These are phyloP conservation scores for Cebus imitator DNA, from an alignment of 2,113 vertebrate genomes.

Conservation along the genomic window DNA sequence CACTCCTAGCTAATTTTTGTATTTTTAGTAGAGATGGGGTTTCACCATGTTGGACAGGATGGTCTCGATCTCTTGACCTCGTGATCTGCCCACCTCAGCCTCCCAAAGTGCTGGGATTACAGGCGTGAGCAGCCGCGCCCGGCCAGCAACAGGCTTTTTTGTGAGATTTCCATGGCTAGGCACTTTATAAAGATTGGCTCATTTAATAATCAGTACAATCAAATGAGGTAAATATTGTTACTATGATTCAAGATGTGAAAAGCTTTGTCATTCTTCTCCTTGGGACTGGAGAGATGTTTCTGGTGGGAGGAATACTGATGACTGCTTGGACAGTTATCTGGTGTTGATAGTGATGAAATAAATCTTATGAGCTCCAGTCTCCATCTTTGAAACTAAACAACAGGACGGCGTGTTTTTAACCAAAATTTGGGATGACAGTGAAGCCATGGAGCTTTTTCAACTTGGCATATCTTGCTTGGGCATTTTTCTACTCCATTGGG, in stretches of 20 bases:
- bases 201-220: not conserved
- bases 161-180: not conserved
- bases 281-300: not conserved
- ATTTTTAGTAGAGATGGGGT: too few relatives aligned
- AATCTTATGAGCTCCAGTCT: not conserved
- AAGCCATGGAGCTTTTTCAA: not conserved
- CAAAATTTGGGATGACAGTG: not conserved
- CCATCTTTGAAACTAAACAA: not conserved
- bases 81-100: too few relatives aligned
- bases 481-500: not conserved
- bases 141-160: not conserved
- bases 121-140: too few relatives aligned
- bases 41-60: too few relatives aligned
- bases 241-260: not conserved
- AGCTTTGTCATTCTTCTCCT: not conserved
- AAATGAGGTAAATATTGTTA: not conserved
- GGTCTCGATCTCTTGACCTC: too few relatives aligned
- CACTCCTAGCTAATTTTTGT: too few relatives aligned
- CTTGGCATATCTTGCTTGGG: not conserved
- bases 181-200: not conserved
- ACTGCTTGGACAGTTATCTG: too few relatives aligned
- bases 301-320: too few relatives aligned
- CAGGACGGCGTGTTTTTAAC: not conserved
- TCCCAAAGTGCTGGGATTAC: too few relatives aligned
- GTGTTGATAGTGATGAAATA: too few relatives aligned